A percentile compares a stretch with the other conserved stretches of the same genome.
phyloP scores from a whole-genome alignment of 1,140 invertebrate species.

The Trichonephila inaurata region DNA sequence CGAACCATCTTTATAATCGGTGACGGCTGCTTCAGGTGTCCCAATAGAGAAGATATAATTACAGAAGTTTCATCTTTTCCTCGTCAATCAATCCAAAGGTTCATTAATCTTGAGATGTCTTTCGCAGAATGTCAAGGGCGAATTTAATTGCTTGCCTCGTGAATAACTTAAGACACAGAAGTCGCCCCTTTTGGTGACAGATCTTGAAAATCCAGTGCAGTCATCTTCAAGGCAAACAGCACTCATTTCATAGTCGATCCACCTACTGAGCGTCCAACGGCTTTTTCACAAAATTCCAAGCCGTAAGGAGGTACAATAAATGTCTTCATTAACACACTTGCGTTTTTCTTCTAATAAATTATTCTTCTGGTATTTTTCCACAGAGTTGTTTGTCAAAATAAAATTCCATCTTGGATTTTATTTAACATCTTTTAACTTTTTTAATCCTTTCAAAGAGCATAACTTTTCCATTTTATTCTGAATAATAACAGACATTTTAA shows the following conservation, averaged over 20 bases:
- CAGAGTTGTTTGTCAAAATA: no score
- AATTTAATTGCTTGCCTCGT: slow-evolving; percentile 1
- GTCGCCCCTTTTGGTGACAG: slow-evolving; percentile 58
- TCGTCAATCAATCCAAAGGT: slow-evolving; percentile 44
- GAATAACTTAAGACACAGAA: background rate
- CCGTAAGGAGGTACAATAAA: background rate
- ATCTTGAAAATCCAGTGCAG: background rate
- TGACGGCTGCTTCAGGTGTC: background rate
- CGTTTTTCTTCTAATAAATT: background rate
- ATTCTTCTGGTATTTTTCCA: background rate
- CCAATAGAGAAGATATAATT: background rate
- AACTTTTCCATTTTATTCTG: no score
- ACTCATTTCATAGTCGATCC: background rate
- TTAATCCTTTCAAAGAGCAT: no score
- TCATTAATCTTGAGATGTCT: slow-evolving; percentile 60
- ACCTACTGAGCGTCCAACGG: background rate
- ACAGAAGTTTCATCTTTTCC: background rate
- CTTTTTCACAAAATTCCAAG: background rate
- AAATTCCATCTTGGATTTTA: no score
- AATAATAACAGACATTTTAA: no score
- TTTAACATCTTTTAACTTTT: no score
- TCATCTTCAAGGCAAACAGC: slow-evolving; percentile 56
- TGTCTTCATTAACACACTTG: background rate
- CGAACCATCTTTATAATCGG: background rate
- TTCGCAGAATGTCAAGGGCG: slow-evolving; percentile 59